Base-by-base conservation (phyloP, 2,113 vertebrate genomes). In the Periophthalmus modestus region DNA sequence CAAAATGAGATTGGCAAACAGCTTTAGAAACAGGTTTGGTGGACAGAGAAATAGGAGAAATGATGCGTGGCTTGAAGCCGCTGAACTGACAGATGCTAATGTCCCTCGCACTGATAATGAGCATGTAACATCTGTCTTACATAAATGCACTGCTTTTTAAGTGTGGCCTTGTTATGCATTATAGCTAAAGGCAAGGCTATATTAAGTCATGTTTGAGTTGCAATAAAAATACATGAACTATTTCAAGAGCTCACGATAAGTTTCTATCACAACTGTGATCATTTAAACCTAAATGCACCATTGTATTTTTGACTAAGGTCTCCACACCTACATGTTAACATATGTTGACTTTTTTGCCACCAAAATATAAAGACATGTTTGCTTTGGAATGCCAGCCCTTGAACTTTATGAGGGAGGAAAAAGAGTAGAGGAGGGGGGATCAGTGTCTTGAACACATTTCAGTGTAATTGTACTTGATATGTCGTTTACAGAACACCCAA, bases 391-490 rank as follows among this genome's bases (percentile, higher is more conserved):
- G 88, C 80, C 87, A 85, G 87, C 80, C 83, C 87, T 88, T 89
- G 86, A 89, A 91, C 87, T 90, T 89, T 90, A 86, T 83, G 82
- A 88, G 79, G 81, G 78, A 76, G 78, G 81, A 68, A 43, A 66
- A 75, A 59, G 19, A 58, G 66, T 43, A 54, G 33, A 46, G 34
- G 63, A 14, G 39, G 24, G 82, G 66, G 72, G 73, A 71, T 89
- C 70, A 36, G 85, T 84, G 82, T 90, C 89, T 92, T 89, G 89
- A 92, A 91, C 82, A 78, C 82, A 90, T 92, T 93, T 91, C 81
- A 80, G 78, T 79, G 84, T 93, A 93, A 93, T 94, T 92, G 90
- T 91, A 92, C 89, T 89, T 92, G 91, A 92, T 92, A 90, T 90
- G 87, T 91, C 80, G 87, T 93, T 93, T 92, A 92, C 82, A 82